Conservation (phyloP, 2,888 invertebrate genomes). For the Phaedon cochleariae region DNA sequence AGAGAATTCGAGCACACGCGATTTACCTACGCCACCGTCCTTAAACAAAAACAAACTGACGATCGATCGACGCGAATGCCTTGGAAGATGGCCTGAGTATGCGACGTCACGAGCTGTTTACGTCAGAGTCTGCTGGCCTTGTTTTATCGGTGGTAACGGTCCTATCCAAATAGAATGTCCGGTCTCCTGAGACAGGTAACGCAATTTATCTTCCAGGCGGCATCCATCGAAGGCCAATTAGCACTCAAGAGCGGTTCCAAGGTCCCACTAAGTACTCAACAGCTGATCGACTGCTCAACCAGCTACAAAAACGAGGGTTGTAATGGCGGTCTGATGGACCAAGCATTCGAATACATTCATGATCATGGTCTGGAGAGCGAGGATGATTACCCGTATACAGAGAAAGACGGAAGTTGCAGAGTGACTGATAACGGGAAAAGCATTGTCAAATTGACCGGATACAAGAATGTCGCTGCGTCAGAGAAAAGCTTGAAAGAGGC, state of each 20-base stretch:
- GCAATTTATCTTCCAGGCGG: slow-evolving; percentile 69
- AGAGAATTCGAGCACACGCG: too few relatives aligned
- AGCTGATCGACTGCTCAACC: slow-evolving; percentile 77
- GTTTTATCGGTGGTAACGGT: too few relatives aligned
- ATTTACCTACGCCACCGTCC: too few relatives aligned
- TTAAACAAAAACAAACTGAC: too few relatives aligned
- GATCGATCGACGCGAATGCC: too few relatives aligned
- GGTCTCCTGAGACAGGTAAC: too few relatives aligned
- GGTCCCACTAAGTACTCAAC: slow-evolving; percentile 84
- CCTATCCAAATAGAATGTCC: too few relatives aligned
- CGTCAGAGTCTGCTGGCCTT: too few relatives aligned
- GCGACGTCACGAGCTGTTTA: too few relatives aligned
- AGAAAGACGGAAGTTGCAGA: slow-evolving; percentile 20
- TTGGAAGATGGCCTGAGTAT: too few relatives aligned
- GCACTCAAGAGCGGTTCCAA: slow-evolving; percentile 81
- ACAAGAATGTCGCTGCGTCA: background rate
- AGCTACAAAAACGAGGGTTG: slow-evolving; percentile 84
- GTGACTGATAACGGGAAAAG: background rate
- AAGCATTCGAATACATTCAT: slow-evolving; percentile 80
- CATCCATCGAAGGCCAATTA: slow-evolving; percentile 81
- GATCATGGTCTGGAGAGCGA: slow-evolving; percentile 88
- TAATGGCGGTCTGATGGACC: slow-evolving; percentile 79
- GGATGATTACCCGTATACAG: slow-evolving; percentile 77
- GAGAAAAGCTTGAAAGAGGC: slow-evolving; percentile 5
- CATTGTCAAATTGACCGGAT: background rate